Conservation (phyloP, 2,888 invertebrate genomes). For the Globia sparganii region DNA sequence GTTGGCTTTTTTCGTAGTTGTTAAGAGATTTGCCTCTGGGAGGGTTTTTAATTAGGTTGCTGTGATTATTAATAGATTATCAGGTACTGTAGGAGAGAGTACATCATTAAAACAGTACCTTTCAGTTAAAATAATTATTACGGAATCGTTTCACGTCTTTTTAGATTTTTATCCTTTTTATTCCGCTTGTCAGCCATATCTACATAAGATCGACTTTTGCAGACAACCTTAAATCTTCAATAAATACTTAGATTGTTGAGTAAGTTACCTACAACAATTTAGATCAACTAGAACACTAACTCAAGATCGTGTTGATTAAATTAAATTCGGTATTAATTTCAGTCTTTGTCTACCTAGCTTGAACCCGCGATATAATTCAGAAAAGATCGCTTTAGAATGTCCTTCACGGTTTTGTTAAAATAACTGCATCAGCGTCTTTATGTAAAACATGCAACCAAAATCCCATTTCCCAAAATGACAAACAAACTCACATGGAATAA, state of each 20-base stretch:
- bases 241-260: neutral
- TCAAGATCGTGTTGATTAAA: neutral
- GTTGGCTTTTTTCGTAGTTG: conserved; percentile 5
- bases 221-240: neutral
- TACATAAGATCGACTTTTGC: no score
- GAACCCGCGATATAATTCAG: neutral
- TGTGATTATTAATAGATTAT: conserved; percentile 1
- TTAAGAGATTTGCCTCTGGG: neutral
- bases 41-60: neutral
- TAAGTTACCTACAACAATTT: neutral
- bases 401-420: neutral
- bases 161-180: no score
- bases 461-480: conserved; percentile 38
- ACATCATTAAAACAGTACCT: no score
- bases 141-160: no score
- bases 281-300: neutral
- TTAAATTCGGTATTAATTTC: neutral
- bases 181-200: no score
- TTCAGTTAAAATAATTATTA: no score
- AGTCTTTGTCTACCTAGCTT: neutral
- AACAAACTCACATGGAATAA: conserved; percentile 43
- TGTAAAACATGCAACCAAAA: conserved; percentile 37
- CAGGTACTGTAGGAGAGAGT: no score
- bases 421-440: conserved; percentile 8
- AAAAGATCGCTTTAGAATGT: conserved; percentile 3